Evolutionary conservation across 1,140 invertebrate genomes (phyloP), one percentile per base, ranked within the genome.

Genomic region (Adelges cooleyi): DNA sequence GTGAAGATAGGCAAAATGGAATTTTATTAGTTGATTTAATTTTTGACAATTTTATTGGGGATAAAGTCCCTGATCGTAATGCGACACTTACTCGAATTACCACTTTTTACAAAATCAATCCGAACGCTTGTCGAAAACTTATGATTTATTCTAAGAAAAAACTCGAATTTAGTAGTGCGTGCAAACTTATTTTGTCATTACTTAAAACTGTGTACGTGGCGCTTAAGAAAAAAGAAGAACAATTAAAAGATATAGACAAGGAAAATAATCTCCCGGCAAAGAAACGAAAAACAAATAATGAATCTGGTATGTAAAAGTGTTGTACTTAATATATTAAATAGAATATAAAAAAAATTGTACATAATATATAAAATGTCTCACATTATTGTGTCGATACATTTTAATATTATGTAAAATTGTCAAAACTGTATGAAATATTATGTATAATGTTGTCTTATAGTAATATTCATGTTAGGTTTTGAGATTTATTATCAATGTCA

Each of bases 21-120:
- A 4, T 20, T 46, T 48, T 62, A 46, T 15, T 62, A 13, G 56
- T 48, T 46, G 56, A 62, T 33, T 62, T 62, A 48, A 48, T 62
- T 18, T 48, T 62, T 33, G 56, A 62, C 33, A 62, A 62, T 18
- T 62, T 62, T 48, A 29, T 62, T 48, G 56, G 56, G n/a, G 13
- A n/a, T 20, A 62, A 22, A 33, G 42, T 48, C n/a, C 10, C 17
- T 0, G 25, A 62, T 6, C 25, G 6, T 20, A 25, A 48, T 62
- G 23, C 27, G 4, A 62, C 56, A 22, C 56, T 62, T 62, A 33
- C 0, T 9, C 18, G 56, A 48, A n/a, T 62, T 22, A 29, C 27
- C 18, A 48, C 15, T 2, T 62, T 62, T 62, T 62, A 62, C 9
- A 62, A 48, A 23, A 48, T 62, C 9, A 62, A 48, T 62, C 25